Base-by-base conservation (phyloP, 1,140 invertebrate genomes). In the Popillia japonica region DNA sequence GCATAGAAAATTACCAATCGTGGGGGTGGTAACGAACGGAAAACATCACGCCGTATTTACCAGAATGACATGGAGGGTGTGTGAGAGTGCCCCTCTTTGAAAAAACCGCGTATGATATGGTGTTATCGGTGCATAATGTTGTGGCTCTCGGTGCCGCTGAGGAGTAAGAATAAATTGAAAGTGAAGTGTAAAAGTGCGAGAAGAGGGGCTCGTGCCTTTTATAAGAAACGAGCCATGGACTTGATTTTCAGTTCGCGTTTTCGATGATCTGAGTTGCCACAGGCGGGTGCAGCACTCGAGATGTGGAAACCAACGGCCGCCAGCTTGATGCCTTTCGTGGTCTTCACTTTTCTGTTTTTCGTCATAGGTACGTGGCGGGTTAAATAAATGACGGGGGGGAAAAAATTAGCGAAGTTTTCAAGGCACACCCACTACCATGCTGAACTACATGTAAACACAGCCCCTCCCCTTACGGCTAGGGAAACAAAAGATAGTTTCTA, bases 381-480 rank as follows among this genome's bases (percentile, higher is more conserved):
- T 22, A 34, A 40, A 27, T 72, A 72, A 72, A 6, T 34, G 8
- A 7, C 8, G 59, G 77, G 61, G 75, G 6, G 41, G 17, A 48
- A 48, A 48, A 48, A 48, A 48, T 14, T 14, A 10, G 4, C 44
- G 11, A 48, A 48, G 11, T 48, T 48, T 48, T 48, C 7, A 48
- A 22, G 81, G 82, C 84, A 86, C 83, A 83, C 83, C 84, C 83
- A 85, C 81, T 80, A 77, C 79, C 80, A 82, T 79, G 82, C 80
- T 81, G 81, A 48, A 81, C 79, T 79, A 80, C 81, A 84, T 85
- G 85, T 86, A 86, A 86, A 86, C 85, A 86, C 78, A 81, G 84
- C 85, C 83, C 83, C 82, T 86, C 83, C 83, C 83, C 83, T 82
- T 77, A 83, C 64, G 68, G 55, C 68, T 42, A 72, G 78, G 78